Evolutionary conservation across 2,797 vertebrate species (phyloP).

Genomic region (Anableps anableps): DNA sequence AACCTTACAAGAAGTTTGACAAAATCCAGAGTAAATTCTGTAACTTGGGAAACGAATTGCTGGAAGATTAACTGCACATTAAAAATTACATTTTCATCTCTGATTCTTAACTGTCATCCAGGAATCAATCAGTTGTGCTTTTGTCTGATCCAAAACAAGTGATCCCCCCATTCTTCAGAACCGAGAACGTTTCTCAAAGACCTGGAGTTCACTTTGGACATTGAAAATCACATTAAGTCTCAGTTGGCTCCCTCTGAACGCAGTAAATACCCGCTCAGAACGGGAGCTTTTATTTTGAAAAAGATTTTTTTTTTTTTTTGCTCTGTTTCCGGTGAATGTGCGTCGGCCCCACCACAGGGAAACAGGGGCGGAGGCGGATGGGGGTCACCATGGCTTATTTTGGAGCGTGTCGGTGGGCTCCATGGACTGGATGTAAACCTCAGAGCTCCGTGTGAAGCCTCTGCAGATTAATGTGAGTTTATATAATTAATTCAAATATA

Average conservation of each 20-base stretch:
- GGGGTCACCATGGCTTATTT: background rate
- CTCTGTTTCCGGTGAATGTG: background rate
- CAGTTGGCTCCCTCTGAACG: no score
- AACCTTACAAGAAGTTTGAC: no score
- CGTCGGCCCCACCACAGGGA: background rate
- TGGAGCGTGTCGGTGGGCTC: no score
- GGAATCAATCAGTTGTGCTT: background rate
- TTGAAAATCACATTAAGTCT: no score
- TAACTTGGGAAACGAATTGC: background rate
- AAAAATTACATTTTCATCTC: background rate
- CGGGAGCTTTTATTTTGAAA: background rate
- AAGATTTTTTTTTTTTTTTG: background rate
- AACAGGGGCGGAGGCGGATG: background rate
- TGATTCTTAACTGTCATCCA: background rate
- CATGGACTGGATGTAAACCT: background rate
- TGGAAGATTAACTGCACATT: background rate
- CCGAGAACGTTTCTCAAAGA: background rate
- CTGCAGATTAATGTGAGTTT: no score
- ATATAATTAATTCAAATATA: background rate
- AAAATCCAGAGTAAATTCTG: no score
- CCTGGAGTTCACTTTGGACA: no score
- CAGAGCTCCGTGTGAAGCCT: background rate
- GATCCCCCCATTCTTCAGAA: background rate
- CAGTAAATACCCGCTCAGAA: background rate
- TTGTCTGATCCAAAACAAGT: background rate